A percentile compares a stretch with the other conserved stretches of the same genome.
Conservation (phyloP, 1,140 invertebrate genomes). For the Hermatobates lingyangjiaoensis region DNA sequence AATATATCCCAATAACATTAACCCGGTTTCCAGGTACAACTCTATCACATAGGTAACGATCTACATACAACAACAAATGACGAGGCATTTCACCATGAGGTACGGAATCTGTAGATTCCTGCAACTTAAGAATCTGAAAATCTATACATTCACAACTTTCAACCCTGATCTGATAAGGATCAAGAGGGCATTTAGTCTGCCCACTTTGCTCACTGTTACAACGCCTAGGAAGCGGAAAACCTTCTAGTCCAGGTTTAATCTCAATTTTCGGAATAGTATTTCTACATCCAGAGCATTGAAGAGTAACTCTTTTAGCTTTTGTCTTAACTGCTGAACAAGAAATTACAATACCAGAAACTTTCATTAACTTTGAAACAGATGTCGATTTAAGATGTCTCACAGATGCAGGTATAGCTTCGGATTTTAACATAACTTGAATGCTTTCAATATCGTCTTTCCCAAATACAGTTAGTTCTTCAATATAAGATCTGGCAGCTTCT, state of each 20-base stretch:
- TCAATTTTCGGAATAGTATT: conserved; percentile 74
- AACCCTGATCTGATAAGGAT: conserved; percentile 94
- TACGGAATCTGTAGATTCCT: conserved; percentile 90
- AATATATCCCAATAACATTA: conserved; percentile 85
- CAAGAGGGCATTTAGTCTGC: conserved; percentile 78
- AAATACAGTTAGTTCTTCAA: conserved; percentile 87
- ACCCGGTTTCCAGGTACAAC: conserved; percentile 94
- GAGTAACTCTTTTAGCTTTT: conserved; percentile 85
- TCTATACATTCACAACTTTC: conserved; percentile 96
- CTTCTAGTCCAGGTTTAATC: conserved; percentile 89
- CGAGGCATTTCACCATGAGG: conserved; percentile 97
- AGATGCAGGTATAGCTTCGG: conserved; percentile 60
- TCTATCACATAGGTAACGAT: conserved; percentile 80
- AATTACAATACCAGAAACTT: conserved; percentile 90
- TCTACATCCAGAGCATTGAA: conserved; percentile 88
- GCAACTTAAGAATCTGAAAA: conserved; percentile 74
- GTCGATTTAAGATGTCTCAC: conserved; percentile 69
- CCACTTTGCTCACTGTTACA: conserved; percentile 84
- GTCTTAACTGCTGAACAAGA: conserved; percentile 83
- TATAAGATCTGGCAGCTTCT: conserved; percentile 91
- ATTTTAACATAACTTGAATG: conserved; percentile 81
- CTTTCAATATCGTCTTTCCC: conserved; percentile 81
- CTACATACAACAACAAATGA: conserved; percentile 87
- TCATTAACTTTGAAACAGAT: conserved; percentile 78
- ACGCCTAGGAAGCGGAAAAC: conserved; percentile 87